phyloP scores from a whole-genome alignment of 2,797 vertebrate genomes.

The Echiichthys vipera region DNA sequence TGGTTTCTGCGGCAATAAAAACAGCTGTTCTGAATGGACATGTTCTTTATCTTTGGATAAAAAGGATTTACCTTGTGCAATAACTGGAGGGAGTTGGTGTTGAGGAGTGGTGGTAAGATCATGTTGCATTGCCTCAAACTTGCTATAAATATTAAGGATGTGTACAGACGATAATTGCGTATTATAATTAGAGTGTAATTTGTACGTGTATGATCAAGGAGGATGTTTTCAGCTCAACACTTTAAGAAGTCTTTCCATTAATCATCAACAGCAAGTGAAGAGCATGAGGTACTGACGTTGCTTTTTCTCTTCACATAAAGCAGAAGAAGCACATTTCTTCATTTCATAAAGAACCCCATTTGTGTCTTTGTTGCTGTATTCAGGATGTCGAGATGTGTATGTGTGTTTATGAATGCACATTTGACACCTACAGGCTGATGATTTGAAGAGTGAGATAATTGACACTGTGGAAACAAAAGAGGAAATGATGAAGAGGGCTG shows the following conservation, averaged over 20 bases:
- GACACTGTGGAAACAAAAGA: constrained; percentile 29
- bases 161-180: constrained; percentile 17
- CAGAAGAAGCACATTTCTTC: background rate
- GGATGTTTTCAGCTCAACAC: background rate
- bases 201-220: constrained; percentile 20
- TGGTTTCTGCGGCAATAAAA: constrained; percentile 4
- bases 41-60: constrained; percentile 21
- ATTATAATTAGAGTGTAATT: constrained; percentile 21
- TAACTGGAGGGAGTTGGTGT: background rate
- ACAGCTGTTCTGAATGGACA: constrained; percentile 9
- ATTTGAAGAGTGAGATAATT: constrained; percentile 24
- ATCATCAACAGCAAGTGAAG: background rate
- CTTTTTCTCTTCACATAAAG: background rate
- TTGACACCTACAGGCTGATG: constrained; percentile 13
- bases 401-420: background rate
- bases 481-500: constrained; percentile 18
- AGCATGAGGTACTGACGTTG: background rate
- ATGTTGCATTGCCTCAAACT: background rate
- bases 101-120: constrained; percentile 2
- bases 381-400: background rate
- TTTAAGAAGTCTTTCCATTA: background rate
- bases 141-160: constrained; percentile 24
- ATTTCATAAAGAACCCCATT: too few relatives aligned
- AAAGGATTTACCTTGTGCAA: background rate
- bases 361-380: background rate